These are phyloP conservation scores for Scelioninae gen. 1 DNA, from an alignment of 2,888 invertebrate species.

Conservation along the genomic window DNA sequence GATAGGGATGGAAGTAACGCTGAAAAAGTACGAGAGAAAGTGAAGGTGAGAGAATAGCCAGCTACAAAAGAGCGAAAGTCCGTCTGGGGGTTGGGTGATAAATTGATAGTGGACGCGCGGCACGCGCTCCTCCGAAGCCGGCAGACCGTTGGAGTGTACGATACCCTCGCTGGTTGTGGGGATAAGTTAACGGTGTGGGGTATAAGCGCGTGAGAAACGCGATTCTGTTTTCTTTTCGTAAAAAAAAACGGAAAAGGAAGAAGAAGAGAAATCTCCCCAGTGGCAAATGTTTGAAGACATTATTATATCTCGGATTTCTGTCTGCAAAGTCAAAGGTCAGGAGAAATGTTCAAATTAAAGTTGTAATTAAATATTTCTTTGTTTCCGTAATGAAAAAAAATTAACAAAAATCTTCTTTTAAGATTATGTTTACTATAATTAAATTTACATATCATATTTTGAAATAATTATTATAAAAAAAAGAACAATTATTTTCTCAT, in stretches of 20 bases:
- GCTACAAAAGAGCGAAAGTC: slow-evolving; percentile 78
- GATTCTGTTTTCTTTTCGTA: slow-evolving; percentile 46
- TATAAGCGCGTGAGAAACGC: slow-evolving; percentile 53
- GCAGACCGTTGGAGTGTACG: slow-evolving; percentile 75
- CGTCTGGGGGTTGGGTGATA: slow-evolving; percentile 79
- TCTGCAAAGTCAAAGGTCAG: slow-evolving; percentile 31
- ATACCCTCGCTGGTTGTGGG: slow-evolving; percentile 66
- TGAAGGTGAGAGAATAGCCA: slow-evolving; percentile 68
- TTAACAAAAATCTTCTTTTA: neutral
- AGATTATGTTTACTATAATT: too few species aligned
- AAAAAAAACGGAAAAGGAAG: too few species aligned
- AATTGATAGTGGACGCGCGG: slow-evolving; percentile 83
- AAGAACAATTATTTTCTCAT: too few species aligned
- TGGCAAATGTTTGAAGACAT: slow-evolving; percentile 35
- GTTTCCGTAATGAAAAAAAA: neutral
- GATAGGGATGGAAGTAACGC: slow-evolving; percentile 44
- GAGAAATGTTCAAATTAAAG: slow-evolving; percentile 11
- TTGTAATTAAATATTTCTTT: slow-evolving; percentile 21
- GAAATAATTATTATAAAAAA: too few species aligned
- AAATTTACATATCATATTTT: too few species aligned
- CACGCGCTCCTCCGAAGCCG: slow-evolving; percentile 76
- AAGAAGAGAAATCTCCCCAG: slow-evolving; percentile 30
- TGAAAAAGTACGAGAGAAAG: slow-evolving; percentile 56
- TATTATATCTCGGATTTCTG: slow-evolving; percentile 43
- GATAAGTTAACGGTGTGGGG: slow-evolving; percentile 43